phyloP scores from a whole-genome alignment of 2,113 vertebrate species.

The Sinocyclocheilus anophthalmus region DNA sequence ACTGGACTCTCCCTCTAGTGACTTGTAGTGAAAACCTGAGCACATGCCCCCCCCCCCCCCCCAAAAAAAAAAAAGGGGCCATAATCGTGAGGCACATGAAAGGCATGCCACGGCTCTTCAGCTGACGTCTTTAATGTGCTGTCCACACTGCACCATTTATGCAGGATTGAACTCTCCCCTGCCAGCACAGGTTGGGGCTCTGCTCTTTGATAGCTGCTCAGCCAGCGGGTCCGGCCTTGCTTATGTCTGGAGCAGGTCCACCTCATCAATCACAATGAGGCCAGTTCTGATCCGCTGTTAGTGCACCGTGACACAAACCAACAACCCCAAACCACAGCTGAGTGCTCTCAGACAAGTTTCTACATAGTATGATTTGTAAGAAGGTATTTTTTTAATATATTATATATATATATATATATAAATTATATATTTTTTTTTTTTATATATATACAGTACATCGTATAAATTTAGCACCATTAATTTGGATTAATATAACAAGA shows the following conservation, averaged over 20 bases:
- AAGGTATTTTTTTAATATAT: no score
- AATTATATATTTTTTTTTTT: no score
- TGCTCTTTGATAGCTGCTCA: constrained; percentile 70
- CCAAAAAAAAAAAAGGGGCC: no score
- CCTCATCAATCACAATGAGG: constrained; percentile 73
- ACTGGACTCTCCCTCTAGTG: not conserved
- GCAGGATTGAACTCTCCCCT: constrained; percentile 45
- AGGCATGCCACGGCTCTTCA: constrained; percentile 63
- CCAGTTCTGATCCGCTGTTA: constrained; percentile 63
- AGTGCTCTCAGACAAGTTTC: no score
- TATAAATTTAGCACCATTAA: no score
- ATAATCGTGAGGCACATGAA: constrained; percentile 74
- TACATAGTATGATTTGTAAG: no score
- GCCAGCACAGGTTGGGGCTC: constrained; percentile 56
- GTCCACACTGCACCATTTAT: constrained; percentile 67
- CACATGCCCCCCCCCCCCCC: no score
- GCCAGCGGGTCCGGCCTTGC: constrained; percentile 67
- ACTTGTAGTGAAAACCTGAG: constrained; percentile 48
- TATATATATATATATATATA: no score
- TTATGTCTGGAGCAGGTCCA: constrained; percentile 73
- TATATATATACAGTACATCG: no score
- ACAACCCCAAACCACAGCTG: constrained; percentile 11
- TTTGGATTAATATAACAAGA: no score
- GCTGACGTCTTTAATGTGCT: constrained; percentile 74
- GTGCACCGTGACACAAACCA: constrained; percentile 59